phyloP scores from a whole-genome alignment of 2,113 vertebrate genomes.

The Rhegmatorhina hoffmannsi region DNA sequence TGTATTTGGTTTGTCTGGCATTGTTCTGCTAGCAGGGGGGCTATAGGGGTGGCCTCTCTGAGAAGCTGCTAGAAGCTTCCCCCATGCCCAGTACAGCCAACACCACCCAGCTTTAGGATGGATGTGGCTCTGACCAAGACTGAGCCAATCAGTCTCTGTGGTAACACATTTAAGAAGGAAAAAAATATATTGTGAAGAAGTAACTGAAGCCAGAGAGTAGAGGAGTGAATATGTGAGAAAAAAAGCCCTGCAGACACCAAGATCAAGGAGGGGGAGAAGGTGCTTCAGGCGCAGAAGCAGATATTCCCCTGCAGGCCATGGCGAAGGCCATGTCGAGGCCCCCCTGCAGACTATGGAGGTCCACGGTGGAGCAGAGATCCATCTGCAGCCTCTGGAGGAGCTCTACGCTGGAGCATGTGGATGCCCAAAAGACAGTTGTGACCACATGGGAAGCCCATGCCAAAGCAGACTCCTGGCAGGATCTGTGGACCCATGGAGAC shows the following conservation, averaged over 20 bases:
- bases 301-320: neutral
- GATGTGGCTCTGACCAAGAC: neutral
- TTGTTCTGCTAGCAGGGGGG: neutral
- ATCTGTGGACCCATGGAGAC: neutral
- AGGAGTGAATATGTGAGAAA: neutral
- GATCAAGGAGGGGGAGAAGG: neutral
- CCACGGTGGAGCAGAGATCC: neutral
- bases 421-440: neutral
- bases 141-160: neutral
- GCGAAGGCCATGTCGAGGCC: neutral
- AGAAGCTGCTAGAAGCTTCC: neutral
- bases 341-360: neutral
- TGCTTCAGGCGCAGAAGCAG: neutral
- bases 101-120: neutral
- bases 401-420: neutral
- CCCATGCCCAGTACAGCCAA: neutral
- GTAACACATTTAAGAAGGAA: neutral
- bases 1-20: neutral
- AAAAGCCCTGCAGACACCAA: neutral
- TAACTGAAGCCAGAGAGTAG: neutral
- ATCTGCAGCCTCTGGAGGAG: neutral
- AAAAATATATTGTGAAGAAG: neutral
- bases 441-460: rapidly evolving
- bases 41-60: neutral
- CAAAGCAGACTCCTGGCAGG: neutral